Evolutionary conservation across 2,888 invertebrate species (phyloP).

Genomic region (Euzophera pinguis): DNA sequence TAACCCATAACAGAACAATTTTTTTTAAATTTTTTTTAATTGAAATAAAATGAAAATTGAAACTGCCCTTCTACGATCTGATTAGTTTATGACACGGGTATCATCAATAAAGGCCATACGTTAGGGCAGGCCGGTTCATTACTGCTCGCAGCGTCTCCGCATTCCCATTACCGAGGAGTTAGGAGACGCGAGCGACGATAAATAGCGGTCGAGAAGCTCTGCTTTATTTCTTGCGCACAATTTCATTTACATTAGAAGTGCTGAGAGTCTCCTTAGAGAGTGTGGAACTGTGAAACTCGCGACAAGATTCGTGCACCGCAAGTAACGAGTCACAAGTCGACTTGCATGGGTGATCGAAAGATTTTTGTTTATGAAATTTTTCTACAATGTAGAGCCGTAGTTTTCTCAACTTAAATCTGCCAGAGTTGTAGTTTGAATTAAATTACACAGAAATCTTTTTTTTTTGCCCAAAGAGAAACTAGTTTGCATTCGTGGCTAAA

Average conservation of each 20-base stretch:
- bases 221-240: conserved; percentile 77
- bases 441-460: too few relatives aligned
- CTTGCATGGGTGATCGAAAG: too few relatives aligned
- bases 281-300: conserved; percentile 68
- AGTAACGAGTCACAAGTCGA: conserved; percentile 55
- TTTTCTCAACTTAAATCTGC: too few relatives aligned
- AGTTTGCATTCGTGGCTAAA: too few relatives aligned
- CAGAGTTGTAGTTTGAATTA: too few relatives aligned
- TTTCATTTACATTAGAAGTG: conserved; percentile 78
- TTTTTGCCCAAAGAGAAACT: too few relatives aligned
- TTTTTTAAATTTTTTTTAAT: too few relatives aligned
- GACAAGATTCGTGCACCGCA: conserved; percentile 73
- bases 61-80: neutral
- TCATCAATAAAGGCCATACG: conserved; percentile 75
- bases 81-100: conserved; percentile 27
- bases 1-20: too few relatives aligned
- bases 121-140: conserved; percentile 72
- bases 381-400: too few relatives aligned
- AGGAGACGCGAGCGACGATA: conserved; percentile 71
- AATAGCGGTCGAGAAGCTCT: conserved; percentile 68
- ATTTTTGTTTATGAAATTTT: too few relatives aligned
- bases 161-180: conserved; percentile 72
- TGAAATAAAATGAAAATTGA: neutral
- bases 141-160: conserved; percentile 63
- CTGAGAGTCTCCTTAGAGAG: conserved; percentile 63